These are phyloP conservation scores for Drosophila longiperda DNA, from an alignment of 2,888 invertebrate species.

Conservation along the genomic window DNA sequence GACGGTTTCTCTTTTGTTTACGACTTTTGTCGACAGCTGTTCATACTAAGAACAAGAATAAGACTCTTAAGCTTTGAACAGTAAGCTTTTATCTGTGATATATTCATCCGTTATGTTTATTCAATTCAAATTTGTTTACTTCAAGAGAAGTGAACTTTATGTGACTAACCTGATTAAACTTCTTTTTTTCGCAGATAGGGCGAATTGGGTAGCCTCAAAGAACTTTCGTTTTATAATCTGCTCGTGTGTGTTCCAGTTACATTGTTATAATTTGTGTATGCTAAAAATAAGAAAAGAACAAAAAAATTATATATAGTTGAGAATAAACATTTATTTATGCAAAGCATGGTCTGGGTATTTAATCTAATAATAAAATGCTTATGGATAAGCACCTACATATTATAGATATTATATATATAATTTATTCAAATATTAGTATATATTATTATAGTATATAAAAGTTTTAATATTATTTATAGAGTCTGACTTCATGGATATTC, in stretches of 20 bases:
- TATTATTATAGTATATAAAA: neutral
- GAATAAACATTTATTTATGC: neutral
- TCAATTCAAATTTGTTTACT: neutral
- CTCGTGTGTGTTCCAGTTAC: constrained; percentile 41
- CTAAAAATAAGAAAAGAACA: constrained; percentile 30
- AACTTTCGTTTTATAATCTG: constrained; percentile 17
- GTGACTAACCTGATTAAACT: constrained; percentile 53
- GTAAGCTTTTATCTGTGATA: neutral
- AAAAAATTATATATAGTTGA: neutral
- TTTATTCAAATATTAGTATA: neutral
- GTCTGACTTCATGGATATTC: neutral
- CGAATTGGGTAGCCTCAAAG: constrained; percentile 20
- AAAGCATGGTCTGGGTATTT: neutral
- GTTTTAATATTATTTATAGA: neutral
- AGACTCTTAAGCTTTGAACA: neutral
- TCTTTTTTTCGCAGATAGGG: constrained; percentile 2
- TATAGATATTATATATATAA: neutral
- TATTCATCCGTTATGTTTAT: constrained; percentile 2
- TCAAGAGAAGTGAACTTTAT: neutral
- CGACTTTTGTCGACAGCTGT: constrained; percentile 2
- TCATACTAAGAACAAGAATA: constrained; percentile 8
- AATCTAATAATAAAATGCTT: neutral
- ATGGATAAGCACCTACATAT: neutral
- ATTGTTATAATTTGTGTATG: constrained; percentile 39
- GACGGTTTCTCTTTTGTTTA: neutral